Evolutionary conservation across 2,797 vertebrate species (phyloP), one percentile per base, ranked within the genome.

Genomic region (Oryzias dopingdopingensis): DNA sequence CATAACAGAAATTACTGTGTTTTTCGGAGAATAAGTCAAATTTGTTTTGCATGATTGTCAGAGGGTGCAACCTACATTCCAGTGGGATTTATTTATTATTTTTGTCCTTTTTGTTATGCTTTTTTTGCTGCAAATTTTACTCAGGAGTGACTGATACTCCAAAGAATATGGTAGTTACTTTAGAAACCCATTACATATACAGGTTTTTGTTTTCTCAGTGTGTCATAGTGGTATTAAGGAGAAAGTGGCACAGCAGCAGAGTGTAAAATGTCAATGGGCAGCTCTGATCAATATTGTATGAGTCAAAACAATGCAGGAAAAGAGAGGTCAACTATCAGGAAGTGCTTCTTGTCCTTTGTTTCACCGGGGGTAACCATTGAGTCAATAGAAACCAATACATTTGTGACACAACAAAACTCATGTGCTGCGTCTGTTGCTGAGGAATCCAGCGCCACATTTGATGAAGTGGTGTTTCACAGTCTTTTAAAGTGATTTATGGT

Each of bases 201-300:
- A 29, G 2, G 29, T 37, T 37, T 37, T 37, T 37, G 32, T 4
- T 37, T 37, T 37, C 32, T 12, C 32, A 3, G 2, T 6, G 26
- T 29, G 26, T 37, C 10, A 3, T 37, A 37, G 32, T 37, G 32
- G 2, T 4, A 37, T 37, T 37, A 37, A 12, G 32, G 32, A 37
- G 32, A 37, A 37, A 37, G 32, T 37, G 10, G 32, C 32, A 37
- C 32, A 37, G 32, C 32, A 12, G 60, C 42, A 41, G 43, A 29
- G 79, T 66, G 56, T 79, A 59, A 78, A 74, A 76, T 86, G 70
- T 82, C 79, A 37, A 37, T 37, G 32, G 32, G 10, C 10, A 80
- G 49, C 58, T 50, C 40, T 37, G 59, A 84, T 86, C 55, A 82
- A 84, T 87, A 81, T 81, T 86, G 74, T 76, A 87, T 29, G 14